phyloP scores from a whole-genome alignment of 2,113 vertebrate genomes.

The Nothocercus julius region DNA sequence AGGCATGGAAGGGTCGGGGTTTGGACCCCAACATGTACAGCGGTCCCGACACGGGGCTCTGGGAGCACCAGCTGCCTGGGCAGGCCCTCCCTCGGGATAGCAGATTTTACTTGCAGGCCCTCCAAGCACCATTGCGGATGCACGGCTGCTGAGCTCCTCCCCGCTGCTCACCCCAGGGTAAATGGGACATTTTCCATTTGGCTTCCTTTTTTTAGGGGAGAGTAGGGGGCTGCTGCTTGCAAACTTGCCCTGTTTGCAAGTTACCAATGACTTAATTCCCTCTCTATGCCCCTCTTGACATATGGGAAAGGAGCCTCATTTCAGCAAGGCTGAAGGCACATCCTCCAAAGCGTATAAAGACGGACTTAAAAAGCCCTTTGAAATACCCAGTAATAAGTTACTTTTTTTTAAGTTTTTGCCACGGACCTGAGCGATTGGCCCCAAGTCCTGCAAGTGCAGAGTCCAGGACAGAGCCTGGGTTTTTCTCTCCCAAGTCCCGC shows the following conservation, averaged over 20 bases:
- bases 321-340: background rate
- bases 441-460: accelerated
- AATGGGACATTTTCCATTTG: background rate
- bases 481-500: background rate
- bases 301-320: background rate
- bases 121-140: background rate
- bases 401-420: background rate
- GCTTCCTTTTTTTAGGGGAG: background rate
- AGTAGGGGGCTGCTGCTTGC: background rate
- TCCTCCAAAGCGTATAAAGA: background rate
- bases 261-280: background rate
- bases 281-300: background rate
- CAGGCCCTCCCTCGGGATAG: background rate
- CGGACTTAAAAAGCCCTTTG: background rate
- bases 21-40: accelerated
- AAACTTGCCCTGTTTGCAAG: background rate
- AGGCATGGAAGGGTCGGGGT: background rate
- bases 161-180: background rate
- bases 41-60: background rate
- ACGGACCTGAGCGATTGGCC: background rate
- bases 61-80: background rate
- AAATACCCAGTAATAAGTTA: accelerated
- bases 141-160: background rate
- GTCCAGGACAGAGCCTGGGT: accelerated
- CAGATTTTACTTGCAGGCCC: background rate